Percentiles rank a stretch among this genome's conserved stretches.
These are phyloP conservation scores for Noctua fimbriata DNA, from an alignment of 2,888 invertebrate species.

Conservation along the genomic window DNA sequence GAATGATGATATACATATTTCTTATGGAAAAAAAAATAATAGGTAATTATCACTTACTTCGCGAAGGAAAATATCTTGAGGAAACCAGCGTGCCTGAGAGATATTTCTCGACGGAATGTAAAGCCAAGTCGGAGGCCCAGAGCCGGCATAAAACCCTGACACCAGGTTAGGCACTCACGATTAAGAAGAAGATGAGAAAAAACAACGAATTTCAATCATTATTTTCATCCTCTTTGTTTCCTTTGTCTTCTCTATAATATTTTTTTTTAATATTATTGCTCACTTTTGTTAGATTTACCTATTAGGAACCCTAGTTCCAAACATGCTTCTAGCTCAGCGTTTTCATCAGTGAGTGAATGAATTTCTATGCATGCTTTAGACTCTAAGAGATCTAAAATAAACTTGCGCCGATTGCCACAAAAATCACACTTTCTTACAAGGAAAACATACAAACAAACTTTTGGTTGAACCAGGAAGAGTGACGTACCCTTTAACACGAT, in stretches of 20 bases:
- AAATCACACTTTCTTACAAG: neutral
- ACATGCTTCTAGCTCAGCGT: neutral
- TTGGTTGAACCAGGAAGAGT: slow-evolving; percentile 50
- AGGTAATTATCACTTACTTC: too few species aligned
- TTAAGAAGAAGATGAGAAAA: too few species aligned
- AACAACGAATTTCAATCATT: neutral
- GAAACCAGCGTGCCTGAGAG: too few species aligned
- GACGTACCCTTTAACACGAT: slow-evolving; percentile 17
- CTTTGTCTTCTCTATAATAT: neutral
- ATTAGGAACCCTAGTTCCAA: neutral
- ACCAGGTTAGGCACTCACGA: too few species aligned
- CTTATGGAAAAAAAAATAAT: neutral
- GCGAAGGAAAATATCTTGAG: too few species aligned
- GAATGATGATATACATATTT: neutral
- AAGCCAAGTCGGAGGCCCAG: too few species aligned
- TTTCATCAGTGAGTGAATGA: neutral
- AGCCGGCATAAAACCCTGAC: too few species aligned
- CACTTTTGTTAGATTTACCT: too few species aligned
- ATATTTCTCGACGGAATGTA: too few species aligned
- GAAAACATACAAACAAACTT: neutral
- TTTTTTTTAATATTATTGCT: neutral
- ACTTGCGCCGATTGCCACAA: neutral
- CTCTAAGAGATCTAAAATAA: neutral
- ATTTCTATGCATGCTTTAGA: neutral
- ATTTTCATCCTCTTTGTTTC: too few species aligned